Evolutionary conservation across 1,140 invertebrate species (phyloP).

Genomic region (Drosophila neocordata): DNA sequence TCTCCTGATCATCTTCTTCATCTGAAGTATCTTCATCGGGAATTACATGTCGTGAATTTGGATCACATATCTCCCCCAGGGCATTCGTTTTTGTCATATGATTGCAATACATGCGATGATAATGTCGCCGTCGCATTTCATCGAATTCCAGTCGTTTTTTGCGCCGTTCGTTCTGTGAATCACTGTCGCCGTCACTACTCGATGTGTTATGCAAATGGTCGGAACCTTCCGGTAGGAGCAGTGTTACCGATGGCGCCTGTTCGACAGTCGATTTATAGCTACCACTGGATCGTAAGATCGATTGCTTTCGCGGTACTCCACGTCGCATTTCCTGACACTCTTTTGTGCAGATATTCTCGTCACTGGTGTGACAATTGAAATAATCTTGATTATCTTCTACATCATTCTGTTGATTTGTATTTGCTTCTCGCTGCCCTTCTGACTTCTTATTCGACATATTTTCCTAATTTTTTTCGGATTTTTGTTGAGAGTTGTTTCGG

Average conservation of each 20-base stretch:
- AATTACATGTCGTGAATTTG: not conserved
- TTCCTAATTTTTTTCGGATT: not conserved
- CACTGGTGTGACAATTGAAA: not conserved
- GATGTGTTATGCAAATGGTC: not conserved
- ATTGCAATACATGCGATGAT: conserved; percentile 42
- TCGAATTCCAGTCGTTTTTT: conserved; percentile 43
- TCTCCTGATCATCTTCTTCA: not conserved
- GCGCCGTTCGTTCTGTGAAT: conserved; percentile 19
- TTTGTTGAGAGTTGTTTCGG: not conserved
- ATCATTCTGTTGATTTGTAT: not conserved
- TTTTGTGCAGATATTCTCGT: not conserved
- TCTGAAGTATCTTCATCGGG: not conserved
- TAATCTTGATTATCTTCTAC: not conserved
- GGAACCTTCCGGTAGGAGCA: conserved; percentile 24
- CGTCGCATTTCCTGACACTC: not conserved
- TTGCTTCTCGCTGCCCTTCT: not conserved
- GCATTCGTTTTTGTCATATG: conserved; percentile 10
- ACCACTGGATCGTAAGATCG: conserved; percentile 34
- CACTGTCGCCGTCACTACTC: conserved; percentile 31
- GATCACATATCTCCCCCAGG: not conserved
- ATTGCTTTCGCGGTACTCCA: not conserved
- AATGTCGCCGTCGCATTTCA: conserved; percentile 57
- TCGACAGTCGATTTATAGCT: conserved; percentile 23
- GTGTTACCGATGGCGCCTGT: conserved; percentile 32
- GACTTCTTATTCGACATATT: not conserved